Evolutionary conservation across 2,797 vertebrate species (phyloP), one percentile per base, ranked within the genome.

Genomic region (Peromyscus nudipes): DNA sequence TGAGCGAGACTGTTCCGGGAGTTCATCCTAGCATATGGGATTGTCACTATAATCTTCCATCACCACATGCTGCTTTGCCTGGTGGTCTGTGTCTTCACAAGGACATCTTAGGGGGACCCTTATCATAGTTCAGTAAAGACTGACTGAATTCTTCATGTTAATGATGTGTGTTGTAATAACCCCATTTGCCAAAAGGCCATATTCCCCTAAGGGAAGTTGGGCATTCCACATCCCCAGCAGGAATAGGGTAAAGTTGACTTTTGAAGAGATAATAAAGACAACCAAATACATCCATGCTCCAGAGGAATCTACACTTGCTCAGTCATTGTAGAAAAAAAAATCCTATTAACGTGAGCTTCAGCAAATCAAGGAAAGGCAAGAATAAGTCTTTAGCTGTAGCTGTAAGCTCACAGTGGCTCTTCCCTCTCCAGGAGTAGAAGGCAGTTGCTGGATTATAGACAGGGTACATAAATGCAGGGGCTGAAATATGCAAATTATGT

Each of bases 331-430:
- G 1, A 57, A 67, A 71, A 55, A 88, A 60, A 84, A 55, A 46
- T 43, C 9, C 6, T 8, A 25, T 40, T 91, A 52, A 65, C 73
- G 62, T 49, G 40, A 75, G 55, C 79, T 77, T 92, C 69, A 81
- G 55, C 19, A 84, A 96, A 92, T 76, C 19, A 83, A 92, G 21
- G 82, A 93, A 46, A 90, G n/a, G 49, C 21, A 79, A 89, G 21
- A 89, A 71, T 52, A 80, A 92, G 27, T 65, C 11, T 86, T 27
- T 40, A 75, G 17, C 57, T 79, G 46, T 87, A 27, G 27, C 62
- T 73, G 21, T 21, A 69, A 64, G 21, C 21, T 60, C 46, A 73
- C 34, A 27, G 19, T 43, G 64, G 49, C 69, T 67, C 2, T 93
- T 34, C 1, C 4, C 77, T 91, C 64, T 43, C 21, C 55, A 49